These are phyloP conservation scores for Nycticryphes semicollaris DNA, from an alignment of 2,113 vertebrate genomes.

Conservation along the genomic window DNA sequence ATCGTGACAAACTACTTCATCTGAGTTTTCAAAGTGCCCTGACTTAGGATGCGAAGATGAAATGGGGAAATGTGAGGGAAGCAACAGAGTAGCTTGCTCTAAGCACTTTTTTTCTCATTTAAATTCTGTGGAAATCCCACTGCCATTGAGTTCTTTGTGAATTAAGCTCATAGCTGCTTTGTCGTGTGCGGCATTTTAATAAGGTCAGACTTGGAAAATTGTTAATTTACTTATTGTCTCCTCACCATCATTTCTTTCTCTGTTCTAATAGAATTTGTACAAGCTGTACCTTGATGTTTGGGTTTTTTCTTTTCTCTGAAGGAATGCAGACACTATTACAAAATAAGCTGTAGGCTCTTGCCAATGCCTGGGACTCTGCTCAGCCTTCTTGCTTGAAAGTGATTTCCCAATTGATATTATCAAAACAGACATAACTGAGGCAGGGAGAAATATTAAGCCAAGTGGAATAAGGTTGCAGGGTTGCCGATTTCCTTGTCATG, in stretches of 20 bases:
- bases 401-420: background rate
- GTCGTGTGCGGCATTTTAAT: slow-evolving; percentile 63
- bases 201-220: slow-evolving; percentile 36
- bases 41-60: background rate
- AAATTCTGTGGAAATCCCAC: slow-evolving; percentile 56
- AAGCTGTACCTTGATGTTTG: slow-evolving; percentile 8
- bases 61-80: background rate
- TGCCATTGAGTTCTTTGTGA: slow-evolving; percentile 43
- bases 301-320: background rate
- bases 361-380: background rate
- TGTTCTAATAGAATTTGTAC: slow-evolving; percentile 5
- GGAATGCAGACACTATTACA: slow-evolving; percentile 22
- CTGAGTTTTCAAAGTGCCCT: background rate
- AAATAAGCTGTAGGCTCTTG: background rate
- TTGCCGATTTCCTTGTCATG: background rate
- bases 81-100: background rate
- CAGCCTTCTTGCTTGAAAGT: background rate
- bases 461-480: background rate
- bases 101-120: slow-evolving; percentile 32
- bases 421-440: background rate
- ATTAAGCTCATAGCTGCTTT: slow-evolving; percentile 28
- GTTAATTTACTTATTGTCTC: slow-evolving; percentile 33
- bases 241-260: background rate
- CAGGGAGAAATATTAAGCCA: background rate
- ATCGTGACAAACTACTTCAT: background rate